phyloP scores from a whole-genome alignment of 2,888 invertebrate genomes.

The Cephonodes hylas region DNA sequence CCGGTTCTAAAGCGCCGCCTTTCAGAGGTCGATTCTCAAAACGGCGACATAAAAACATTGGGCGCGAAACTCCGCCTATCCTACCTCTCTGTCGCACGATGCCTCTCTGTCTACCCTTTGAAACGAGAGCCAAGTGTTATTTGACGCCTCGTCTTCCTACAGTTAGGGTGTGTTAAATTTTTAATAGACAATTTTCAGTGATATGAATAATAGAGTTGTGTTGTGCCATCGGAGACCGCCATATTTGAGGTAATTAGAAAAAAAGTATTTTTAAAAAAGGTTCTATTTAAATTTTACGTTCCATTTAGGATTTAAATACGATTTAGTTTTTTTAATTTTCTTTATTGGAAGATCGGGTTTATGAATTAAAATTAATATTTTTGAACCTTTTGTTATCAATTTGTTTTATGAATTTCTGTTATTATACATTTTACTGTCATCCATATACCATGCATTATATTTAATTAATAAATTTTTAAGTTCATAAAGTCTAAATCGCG shows the following conservation, averaged over 20 bases:
- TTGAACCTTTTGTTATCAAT: no score
- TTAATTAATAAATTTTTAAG: no score
- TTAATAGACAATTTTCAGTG: slow-evolving; percentile 3
- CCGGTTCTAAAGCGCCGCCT: slow-evolving; percentile 9
- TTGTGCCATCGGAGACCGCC: background rate
- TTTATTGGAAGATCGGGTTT: no score
- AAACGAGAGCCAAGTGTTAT: slow-evolving; percentile 66
- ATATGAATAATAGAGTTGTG: background rate
- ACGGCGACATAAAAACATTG: slow-evolving; percentile 22
- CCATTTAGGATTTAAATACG: no score
- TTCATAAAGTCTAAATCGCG: no score
- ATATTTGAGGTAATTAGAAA: background rate
- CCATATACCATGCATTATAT: no score
- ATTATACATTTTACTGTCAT: no score
- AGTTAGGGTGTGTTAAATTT: slow-evolving; percentile 58
- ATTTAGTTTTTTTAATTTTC: no score
- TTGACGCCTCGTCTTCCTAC: slow-evolving; percentile 57
- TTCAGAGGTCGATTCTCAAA: slow-evolving; percentile 10
- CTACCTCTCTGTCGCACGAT: slow-evolving; percentile 36
- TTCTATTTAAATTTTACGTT: background rate
- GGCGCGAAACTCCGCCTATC: slow-evolving; percentile 50
- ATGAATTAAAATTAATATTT: no score
- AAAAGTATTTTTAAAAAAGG: background rate
- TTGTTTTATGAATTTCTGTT: no score
- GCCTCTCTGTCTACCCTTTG: slow-evolving; percentile 52